Evolutionary conservation across 1,140 invertebrate species (phyloP).

Genomic region (Caenorhabditis latens): DNA sequence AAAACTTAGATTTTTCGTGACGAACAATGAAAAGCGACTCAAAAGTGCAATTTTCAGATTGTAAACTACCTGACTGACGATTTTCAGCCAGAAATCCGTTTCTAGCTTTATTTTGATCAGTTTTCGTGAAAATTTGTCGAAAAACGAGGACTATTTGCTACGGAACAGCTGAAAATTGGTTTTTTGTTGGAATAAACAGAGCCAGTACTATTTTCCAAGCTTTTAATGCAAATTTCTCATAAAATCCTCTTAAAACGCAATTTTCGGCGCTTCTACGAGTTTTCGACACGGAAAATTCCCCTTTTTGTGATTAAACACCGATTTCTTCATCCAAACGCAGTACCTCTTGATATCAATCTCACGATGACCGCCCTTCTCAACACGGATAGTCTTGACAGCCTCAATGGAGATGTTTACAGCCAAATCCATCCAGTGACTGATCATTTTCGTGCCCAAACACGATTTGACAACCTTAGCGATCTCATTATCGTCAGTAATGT

Average conservation of each 20-base stretch:
- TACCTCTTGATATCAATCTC: slow-evolving; percentile 94
- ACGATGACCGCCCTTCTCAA: slow-evolving; percentile 82
- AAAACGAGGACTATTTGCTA: neutral
- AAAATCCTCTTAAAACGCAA: too few relatives aligned
- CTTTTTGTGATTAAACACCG: too few relatives aligned
- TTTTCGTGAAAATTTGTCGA: neutral
- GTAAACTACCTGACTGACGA: neutral
- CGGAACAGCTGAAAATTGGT: too few relatives aligned
- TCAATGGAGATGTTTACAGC: slow-evolving; percentile 95
- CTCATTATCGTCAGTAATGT: slow-evolving; percentile 86
- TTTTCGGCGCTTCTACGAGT: too few relatives aligned
- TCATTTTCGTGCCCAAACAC: slow-evolving; percentile 98
- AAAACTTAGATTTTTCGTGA: too few relatives aligned
- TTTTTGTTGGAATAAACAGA: too few relatives aligned
- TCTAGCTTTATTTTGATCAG: neutral
- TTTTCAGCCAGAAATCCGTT: neutral
- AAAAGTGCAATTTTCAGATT: too few relatives aligned
- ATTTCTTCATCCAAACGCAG: too few relatives aligned
- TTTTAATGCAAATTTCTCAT: too few relatives aligned
- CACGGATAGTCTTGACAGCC: slow-evolving; percentile 85
- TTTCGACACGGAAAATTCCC: too few relatives aligned
- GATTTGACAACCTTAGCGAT: slow-evolving; percentile 88
- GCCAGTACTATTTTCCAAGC: too few relatives aligned
- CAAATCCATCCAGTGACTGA: slow-evolving; percentile 92
- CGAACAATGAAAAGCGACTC: too few relatives aligned